phyloP scores from a whole-genome alignment of 2,888 invertebrate genomes.

The Phortica magna region DNA sequence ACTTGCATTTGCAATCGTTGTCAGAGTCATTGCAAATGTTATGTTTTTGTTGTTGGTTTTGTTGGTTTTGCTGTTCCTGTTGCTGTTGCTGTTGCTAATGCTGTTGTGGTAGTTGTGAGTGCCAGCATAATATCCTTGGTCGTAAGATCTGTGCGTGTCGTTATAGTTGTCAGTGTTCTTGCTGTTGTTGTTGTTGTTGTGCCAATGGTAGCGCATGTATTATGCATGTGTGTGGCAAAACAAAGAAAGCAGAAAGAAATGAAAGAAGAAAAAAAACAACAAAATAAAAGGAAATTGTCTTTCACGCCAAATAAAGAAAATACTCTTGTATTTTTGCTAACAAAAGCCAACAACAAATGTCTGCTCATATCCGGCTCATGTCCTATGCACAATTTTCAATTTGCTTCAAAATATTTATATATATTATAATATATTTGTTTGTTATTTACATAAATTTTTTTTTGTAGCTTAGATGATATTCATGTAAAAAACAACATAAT shows the following conservation, averaged over 20 bases:
- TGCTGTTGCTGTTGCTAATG: constrained; percentile 42
- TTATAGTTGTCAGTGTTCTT: constrained; percentile 22
- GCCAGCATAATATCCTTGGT: constrained; percentile 16
- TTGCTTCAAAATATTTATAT: background rate
- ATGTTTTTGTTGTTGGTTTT: constrained; percentile 5
- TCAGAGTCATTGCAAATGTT: background rate
- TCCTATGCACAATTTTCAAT: background rate
- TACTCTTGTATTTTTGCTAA: constrained; percentile 1
- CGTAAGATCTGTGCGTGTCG: constrained; percentile 34
- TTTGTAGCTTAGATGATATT: background rate
- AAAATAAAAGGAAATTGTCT: background rate
- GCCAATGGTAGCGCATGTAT: constrained; percentile 26
- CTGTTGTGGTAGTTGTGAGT: constrained; percentile 11
- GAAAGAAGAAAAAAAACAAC: too few species aligned
- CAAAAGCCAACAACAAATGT: background rate
- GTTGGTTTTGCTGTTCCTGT: constrained; percentile 4
- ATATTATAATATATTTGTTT: constrained; percentile 4
- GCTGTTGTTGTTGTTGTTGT: constrained; percentile 32
- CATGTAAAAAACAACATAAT: constrained; percentile 1
- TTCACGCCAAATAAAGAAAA: background rate
- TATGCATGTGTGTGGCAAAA: background rate
- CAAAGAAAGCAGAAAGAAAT: background rate
- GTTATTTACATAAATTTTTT: background rate
- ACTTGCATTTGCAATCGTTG: background rate
- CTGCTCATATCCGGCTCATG: background rate